Evolutionary conservation across 2,888 invertebrate species (phyloP).

Genomic region (Dryobota labecula): DNA sequence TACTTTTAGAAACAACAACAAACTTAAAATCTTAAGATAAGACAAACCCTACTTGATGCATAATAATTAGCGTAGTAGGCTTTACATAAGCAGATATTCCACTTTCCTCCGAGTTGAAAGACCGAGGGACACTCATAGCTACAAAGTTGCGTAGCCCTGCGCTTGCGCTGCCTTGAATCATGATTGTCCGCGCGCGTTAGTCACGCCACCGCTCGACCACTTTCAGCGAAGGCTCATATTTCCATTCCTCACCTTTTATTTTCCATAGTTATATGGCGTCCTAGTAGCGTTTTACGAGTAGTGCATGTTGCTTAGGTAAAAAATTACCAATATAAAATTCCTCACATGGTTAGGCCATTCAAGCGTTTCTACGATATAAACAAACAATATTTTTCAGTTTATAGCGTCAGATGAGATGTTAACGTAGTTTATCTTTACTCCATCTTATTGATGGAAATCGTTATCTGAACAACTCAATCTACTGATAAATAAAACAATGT

Average conservation of each 20-base stretch:
- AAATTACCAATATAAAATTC: background rate
- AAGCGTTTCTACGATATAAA: background rate
- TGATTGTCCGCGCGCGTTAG: slow-evolving; percentile 79
- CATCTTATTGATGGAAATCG: slow-evolving; percentile 21
- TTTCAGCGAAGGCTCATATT: slow-evolving; percentile 63
- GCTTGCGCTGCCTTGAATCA: slow-evolving; percentile 77
- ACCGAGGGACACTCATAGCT: slow-evolving; percentile 60
- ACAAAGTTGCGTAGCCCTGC: slow-evolving; percentile 46
- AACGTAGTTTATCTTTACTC: background rate
- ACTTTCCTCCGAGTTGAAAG: slow-evolving; percentile 67
- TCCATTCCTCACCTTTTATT: slow-evolving; percentile 60
- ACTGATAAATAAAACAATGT: slow-evolving; percentile 27
- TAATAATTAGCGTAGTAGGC: slow-evolving; percentile 27
- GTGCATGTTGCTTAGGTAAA: slow-evolving; percentile 9
- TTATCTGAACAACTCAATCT: slow-evolving; percentile 26
- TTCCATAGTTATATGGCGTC: slow-evolving; percentile 40
- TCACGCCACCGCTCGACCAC: slow-evolving; percentile 76
- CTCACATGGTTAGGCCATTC: background rate
- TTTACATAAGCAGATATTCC: slow-evolving; percentile 50
- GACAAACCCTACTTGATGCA: slow-evolving; percentile 8
- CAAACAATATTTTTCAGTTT: background rate
- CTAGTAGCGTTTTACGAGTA: slow-evolving; percentile 36
- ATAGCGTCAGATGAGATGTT: background rate
- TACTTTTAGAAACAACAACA: slow-evolving; percentile 29
- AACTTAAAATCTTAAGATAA: slow-evolving; percentile 5